Percentiles rank a stretch among this genome's conserved stretches.
Conservation (phyloP, 2,797 vertebrate genomes). For the Oreochromis mossambicus region DNA sequence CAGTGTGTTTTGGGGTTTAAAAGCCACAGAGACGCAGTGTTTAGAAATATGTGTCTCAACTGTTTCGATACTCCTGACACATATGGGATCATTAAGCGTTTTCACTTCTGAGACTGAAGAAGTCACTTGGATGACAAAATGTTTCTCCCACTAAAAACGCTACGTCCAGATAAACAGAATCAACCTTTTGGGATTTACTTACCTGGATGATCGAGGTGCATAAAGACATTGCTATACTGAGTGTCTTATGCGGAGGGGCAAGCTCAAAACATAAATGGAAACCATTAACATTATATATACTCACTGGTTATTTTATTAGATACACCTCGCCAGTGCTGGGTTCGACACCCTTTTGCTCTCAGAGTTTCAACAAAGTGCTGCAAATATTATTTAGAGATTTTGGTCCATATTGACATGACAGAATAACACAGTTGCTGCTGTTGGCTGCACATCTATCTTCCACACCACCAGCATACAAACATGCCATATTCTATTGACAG, state of each 20-base stretch:
- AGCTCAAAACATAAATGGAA: not conserved
- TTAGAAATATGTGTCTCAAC: not conserved
- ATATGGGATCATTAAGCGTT: not conserved
- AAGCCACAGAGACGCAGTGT: not conserved
- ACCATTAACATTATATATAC: not conserved
- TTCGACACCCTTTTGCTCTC: not conserved
- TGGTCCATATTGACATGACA: not conserved
- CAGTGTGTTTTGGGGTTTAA: rapidly evolving
- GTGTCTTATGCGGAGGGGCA: not conserved
- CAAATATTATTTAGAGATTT: not conserved
- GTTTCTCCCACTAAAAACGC: not conserved
- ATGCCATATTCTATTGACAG: not conserved
- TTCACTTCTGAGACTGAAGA: not conserved
- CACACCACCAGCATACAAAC: not conserved
- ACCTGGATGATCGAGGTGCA: not conserved
- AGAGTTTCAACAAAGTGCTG: not conserved
- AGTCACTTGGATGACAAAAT: not conserved
- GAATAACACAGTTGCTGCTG: not conserved
- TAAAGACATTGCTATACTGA: not conserved
- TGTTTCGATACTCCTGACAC: not conserved
- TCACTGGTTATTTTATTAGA: not conserved
- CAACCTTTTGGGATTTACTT: not conserved
- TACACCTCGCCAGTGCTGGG: not conserved
- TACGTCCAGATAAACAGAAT: not conserved
- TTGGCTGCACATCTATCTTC: not conserved